phyloP scores from a whole-genome alignment of 2,888 invertebrate genomes.

The Pollenia labialis region DNA sequence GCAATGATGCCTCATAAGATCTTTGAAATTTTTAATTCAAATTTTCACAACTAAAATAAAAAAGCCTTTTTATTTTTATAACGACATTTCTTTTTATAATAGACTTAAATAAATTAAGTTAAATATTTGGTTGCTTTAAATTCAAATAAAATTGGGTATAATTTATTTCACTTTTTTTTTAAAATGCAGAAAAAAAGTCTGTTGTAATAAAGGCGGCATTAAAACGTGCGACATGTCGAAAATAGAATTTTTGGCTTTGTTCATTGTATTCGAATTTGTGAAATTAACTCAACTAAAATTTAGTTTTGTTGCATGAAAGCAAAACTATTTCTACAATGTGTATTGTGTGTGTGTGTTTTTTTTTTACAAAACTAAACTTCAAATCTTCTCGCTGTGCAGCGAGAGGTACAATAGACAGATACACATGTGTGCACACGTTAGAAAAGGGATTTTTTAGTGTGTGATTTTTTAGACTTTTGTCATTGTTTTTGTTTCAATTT shows the following conservation, averaged over 20 bases:
- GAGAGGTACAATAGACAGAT: neutral
- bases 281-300: neutral
- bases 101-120: slow-evolving; percentile 42
- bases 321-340: slow-evolving; percentile 30
- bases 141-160: slow-evolving; percentile 44
- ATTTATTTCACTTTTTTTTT: slow-evolving; percentile 48
- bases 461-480: neutral
- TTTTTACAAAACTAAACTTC: slow-evolving; percentile 41
- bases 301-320: neutral
- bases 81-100: slow-evolving; percentile 27
- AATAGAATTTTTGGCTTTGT: slow-evolving; percentile 45
- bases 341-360: neutral
- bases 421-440: slow-evolving; percentile 20
- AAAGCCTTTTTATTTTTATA: slow-evolving; percentile 46
- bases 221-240: slow-evolving; percentile 67
- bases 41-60: slow-evolving; percentile 47
- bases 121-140: slow-evolving; percentile 12
- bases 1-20: slow-evolving; percentile 70
- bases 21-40: slow-evolving; percentile 55
- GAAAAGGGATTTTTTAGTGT: slow-evolving; percentile 27
- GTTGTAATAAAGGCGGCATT: slow-evolving; percentile 31
- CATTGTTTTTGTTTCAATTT: neutral
- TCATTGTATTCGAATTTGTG: neutral
- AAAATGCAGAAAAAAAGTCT: neutral
- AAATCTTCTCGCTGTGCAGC: slow-evolving; percentile 21